These are phyloP conservation scores for Forbesichthys papilliferus DNA, from an alignment of 2,113 vertebrate genomes.

Conservation along the genomic window DNA sequence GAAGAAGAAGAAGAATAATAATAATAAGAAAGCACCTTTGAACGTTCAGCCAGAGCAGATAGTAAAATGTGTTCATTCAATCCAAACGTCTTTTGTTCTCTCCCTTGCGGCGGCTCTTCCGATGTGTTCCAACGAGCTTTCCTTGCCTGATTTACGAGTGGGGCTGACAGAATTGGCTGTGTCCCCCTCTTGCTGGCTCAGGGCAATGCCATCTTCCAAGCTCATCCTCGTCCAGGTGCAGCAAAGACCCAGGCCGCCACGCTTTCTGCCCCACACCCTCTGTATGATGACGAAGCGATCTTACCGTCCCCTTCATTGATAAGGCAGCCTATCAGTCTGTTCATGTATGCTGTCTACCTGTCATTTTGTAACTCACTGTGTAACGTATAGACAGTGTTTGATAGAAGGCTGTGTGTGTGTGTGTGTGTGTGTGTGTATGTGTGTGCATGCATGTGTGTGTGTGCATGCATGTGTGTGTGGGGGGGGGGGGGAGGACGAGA, in stretches of 20 bases:
- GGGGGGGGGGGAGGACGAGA: no score
- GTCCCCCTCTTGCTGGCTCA: constrained; percentile 47
- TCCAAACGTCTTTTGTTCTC: constrained; percentile 27
- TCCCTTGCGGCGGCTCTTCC: constrained; percentile 44
- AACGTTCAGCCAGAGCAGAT: no score
- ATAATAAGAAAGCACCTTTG: no score
- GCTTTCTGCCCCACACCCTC: constrained; percentile 61
- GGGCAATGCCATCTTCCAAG: constrained; percentile 54
- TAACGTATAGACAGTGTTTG: no score
- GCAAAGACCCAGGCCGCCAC: constrained; percentile 57
- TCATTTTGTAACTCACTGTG: constrained; percentile 38
- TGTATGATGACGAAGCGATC: constrained; percentile 68
- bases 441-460: not conserved
- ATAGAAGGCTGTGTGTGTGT: not conserved
- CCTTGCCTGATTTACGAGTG: constrained; percentile 68
- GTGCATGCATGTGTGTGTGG: not conserved
- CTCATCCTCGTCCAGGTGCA: constrained; percentile 74
- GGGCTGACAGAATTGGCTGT: constrained; percentile 63
- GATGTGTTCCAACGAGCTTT: constrained; percentile 66
- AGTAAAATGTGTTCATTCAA: constrained; percentile 13
- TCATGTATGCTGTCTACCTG: constrained; percentile 13
- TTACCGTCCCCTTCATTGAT: constrained; percentile 35
- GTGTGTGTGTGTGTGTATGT: constrained; percentile 17
- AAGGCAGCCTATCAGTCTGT: constrained; percentile 5
- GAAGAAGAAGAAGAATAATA: no score